phyloP scores from a whole-genome alignment of 2,888 invertebrate species.

The Toxonevra muliebris region DNA sequence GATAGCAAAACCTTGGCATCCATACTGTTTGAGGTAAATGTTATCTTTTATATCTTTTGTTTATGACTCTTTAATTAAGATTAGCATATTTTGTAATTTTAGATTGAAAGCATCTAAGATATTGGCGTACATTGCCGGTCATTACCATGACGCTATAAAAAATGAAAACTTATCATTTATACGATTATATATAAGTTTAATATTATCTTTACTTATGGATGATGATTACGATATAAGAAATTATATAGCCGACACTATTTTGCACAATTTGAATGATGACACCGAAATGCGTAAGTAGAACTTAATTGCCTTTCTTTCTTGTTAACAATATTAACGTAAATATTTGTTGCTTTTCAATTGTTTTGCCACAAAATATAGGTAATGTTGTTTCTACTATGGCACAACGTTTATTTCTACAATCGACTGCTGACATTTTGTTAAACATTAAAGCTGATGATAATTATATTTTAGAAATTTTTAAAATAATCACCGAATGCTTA shows the following conservation, averaged over 20 bases:
- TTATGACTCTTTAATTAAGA: conserved; percentile 3
- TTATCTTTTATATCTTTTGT: neutral
- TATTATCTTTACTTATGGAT: conserved; percentile 56
- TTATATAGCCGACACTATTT: conserved; percentile 48
- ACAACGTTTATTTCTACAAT: conserved; percentile 49
- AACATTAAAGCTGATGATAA: conserved; percentile 39
- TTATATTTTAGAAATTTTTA: conserved; percentile 51
- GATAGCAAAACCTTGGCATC: conserved; percentile 49
- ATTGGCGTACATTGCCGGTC: conserved; percentile 45
- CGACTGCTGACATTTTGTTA: conserved; percentile 44
- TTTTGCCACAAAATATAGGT: conserved; percentile 33
- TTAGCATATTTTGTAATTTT: conserved; percentile 5
- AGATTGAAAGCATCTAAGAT: conserved; percentile 53
- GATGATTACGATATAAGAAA: conserved; percentile 57
- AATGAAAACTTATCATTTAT: conserved; percentile 47
- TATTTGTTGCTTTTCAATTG: neutral
- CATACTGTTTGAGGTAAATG: conserved; percentile 49
- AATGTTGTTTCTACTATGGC: conserved; percentile 50
- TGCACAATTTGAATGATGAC: conserved; percentile 44
- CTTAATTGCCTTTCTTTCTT: conserved; percentile 14
- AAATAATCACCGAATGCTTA: conserved; percentile 42
- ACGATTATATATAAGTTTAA: conserved; percentile 49
- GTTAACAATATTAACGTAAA: neutral
- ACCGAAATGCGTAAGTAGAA: conserved; percentile 45
- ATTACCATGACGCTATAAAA: conserved; percentile 41